Conservation (phyloP, 2,113 vertebrate species). For the Acinonyx jubatus region DNA sequence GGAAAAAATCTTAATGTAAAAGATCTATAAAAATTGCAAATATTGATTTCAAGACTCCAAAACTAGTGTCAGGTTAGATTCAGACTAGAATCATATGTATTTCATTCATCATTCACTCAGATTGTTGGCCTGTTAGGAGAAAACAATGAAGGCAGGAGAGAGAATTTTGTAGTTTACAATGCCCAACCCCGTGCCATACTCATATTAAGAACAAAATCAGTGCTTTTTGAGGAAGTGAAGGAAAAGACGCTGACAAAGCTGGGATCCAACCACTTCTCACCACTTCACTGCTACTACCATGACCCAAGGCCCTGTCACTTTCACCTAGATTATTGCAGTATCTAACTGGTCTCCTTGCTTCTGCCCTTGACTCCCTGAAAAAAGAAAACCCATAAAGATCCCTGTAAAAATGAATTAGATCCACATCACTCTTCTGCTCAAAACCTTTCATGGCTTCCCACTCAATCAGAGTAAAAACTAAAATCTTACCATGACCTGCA, state of each 20-base stretch:
- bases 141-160: background rate
- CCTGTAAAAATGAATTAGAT: background rate
- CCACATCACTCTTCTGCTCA: background rate
- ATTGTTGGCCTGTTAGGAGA: background rate
- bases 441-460: background rate
- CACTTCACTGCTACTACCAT: no score
- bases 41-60: conserved; percentile 38
- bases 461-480: background rate
- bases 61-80: conserved; percentile 48
- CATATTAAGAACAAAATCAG: background rate
- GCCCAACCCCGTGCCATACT: background rate
- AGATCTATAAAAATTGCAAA: conserved; percentile 66
- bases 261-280: background rate
- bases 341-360: background rate
- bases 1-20: conserved; percentile 38
- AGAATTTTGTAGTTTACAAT: background rate
- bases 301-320: background rate
- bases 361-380: background rate
- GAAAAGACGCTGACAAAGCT: background rate
- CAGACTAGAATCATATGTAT: background rate
- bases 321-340: background rate
- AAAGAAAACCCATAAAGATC: background rate
- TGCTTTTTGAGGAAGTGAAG: background rate
- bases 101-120: background rate
- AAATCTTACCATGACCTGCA: background rate